Conservation (phyloP, 2,113 vertebrate genomes). For the Gnathonemus echidnorhynchus region DNA sequence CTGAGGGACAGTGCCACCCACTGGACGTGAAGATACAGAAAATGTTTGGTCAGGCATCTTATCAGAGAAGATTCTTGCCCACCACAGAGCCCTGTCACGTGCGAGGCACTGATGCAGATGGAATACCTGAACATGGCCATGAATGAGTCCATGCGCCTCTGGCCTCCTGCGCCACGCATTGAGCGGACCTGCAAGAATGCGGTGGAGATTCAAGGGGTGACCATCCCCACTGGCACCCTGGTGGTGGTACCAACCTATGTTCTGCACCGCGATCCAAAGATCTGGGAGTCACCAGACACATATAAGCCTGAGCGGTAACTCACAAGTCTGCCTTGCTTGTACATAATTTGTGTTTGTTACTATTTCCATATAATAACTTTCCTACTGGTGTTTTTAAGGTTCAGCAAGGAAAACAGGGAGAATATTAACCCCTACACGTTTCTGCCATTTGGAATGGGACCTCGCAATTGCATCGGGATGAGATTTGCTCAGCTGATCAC, state of each 20-base stretch:
- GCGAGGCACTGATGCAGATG: constrained; percentile 57
- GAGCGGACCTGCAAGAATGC: constrained; percentile 67
- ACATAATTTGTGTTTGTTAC: not conserved
- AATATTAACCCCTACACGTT: constrained; percentile 52
- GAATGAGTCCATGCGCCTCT: constrained; percentile 64
- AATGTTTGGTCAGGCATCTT: not conserved
- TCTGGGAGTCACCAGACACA: constrained; percentile 50
- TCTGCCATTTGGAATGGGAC: constrained; percentile 64
- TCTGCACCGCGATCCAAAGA: constrained; percentile 52
- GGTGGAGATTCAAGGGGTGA: constrained; percentile 56
- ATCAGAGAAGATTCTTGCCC: not conserved
- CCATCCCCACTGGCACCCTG: constrained; percentile 44
- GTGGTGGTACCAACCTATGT: constrained; percentile 39
- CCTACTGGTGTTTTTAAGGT: constrained; percentile 43
- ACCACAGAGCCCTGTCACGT: constrained; percentile 51
- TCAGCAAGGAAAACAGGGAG: constrained; percentile 57
- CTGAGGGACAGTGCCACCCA: not conserved
- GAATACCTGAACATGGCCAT: constrained; percentile 76
- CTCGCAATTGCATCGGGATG: constrained; percentile 67
- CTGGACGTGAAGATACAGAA: not conserved
- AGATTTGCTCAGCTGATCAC: constrained; percentile 56
- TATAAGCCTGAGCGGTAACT: constrained; percentile 53
- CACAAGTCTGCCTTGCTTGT: not conserved
- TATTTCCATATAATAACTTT: not conserved
- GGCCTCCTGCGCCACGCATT: constrained; percentile 37